Evolutionary conservation across 2,797 vertebrate genomes (phyloP), one percentile per base, ranked within the genome.

Genomic region (Nannoperca australis): DNA sequence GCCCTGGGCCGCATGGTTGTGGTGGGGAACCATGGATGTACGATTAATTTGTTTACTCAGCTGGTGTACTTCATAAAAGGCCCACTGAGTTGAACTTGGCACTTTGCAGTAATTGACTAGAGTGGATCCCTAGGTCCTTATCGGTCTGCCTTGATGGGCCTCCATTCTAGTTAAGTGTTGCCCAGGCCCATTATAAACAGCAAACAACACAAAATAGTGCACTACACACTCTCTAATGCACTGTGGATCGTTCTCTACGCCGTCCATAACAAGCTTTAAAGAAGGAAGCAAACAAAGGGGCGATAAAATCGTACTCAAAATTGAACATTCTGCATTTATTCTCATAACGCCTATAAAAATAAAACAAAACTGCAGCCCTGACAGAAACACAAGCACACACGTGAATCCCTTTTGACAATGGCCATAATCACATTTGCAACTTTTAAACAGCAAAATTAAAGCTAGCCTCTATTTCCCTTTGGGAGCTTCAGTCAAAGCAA

Each of bases 21-120:
- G 88, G 91, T 89, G 77, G 86, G 90, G 88, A 95, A 90, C 87
- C 88, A 83, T 83, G 81, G 83, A 87, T 76, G 81, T 82, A 84
- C 87, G 81, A 95, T 94, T 94, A 89, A 94, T 95, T 93, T 94
- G 94, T 95, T 95, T 95, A 94, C 93, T 91, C 86, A 87, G 82
- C 84, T 89, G 91, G 89, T 90, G 85, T 88, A 90, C 91, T 92
- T 91, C 90, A 93, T 93, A 92, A 93, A 92, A 90, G 74, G 83
- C 90, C 87, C 83, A 78, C 89, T 81, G 90, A 92, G 89, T 89
- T 93, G 86, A 92, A 94, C 87, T 86, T 90, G 91, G 91, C 94
- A 93, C 92, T 94, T 89, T 78, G 88, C 82, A 76, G 88, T 94
- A 94, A 95, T 94, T 94, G 93, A 94, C 93, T 91, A 83, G 82